These are phyloP conservation scores for Phrynosoma blainvillii DNA, from an alignment of 2,113 vertebrate genomes.

Conservation along the genomic window DNA sequence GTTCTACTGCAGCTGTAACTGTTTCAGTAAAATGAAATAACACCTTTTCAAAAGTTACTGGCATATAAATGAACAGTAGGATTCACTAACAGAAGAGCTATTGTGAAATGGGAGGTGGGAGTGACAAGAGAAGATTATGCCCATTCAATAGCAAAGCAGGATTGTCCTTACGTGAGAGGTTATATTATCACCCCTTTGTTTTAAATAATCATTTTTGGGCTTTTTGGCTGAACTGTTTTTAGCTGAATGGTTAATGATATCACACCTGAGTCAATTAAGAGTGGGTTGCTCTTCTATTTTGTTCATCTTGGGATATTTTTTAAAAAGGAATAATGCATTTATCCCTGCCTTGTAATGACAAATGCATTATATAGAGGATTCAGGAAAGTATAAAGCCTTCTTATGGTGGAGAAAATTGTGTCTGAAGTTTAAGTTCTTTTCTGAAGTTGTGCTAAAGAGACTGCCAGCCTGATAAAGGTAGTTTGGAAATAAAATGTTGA, in stretches of 20 bases:
- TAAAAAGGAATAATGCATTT: slow-evolving; percentile 26
- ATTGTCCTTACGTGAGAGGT: slow-evolving; percentile 36
- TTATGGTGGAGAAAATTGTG: slow-evolving; percentile 59
- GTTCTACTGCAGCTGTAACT: neutral
- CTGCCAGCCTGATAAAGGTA: slow-evolving; percentile 23
- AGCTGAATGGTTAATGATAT: slow-evolving; percentile 64
- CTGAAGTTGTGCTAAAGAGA: slow-evolving; percentile 39
- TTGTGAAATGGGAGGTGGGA: slow-evolving; percentile 8
- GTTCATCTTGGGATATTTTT: slow-evolving; percentile 50
- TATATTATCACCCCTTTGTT: slow-evolving; percentile 54
- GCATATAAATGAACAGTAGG: slow-evolving; percentile 26
- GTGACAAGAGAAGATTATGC: slow-evolving; percentile 29
- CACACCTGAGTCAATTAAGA: slow-evolving; percentile 72
- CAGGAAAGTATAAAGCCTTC: slow-evolving; percentile 55
- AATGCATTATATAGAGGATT: slow-evolving; percentile 53
- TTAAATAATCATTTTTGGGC: slow-evolving; percentile 50
- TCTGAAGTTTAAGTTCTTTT: slow-evolving; percentile 61
- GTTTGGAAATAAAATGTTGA: slow-evolving; percentile 1
- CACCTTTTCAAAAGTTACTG: neutral
- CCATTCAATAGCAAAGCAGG: slow-evolving; percentile 11
- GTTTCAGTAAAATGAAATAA: neutral
- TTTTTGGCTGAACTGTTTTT: slow-evolving; percentile 20
- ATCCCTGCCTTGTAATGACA: slow-evolving; percentile 56
- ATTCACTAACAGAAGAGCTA: slow-evolving; percentile 11
- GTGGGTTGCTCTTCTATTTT: slow-evolving; percentile 54